Percentiles rank a stretch among this genome's conserved stretches.
phyloP scores from a whole-genome alignment of 2,797 vertebrate species.

The Hyperoplus lanceolatus region DNA sequence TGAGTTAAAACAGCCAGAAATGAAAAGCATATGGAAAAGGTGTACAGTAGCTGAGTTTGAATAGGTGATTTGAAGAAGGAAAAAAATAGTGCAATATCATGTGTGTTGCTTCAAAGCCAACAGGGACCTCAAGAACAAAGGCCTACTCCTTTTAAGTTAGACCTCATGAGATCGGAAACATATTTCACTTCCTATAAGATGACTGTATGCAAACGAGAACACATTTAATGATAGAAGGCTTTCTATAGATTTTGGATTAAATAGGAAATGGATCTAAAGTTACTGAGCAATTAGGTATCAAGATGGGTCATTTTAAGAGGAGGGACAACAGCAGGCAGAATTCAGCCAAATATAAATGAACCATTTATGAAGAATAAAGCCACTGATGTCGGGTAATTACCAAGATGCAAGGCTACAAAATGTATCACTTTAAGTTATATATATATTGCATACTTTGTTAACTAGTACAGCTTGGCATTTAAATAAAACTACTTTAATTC shows the following conservation, averaged over 20 bases:
- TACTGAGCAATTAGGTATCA: neutral
- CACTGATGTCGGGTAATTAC: neutral
- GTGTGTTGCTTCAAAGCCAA: neutral
- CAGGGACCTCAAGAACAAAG: neutral
- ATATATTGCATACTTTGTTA: neutral
- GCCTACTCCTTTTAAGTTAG: neutral
- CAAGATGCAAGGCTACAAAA: neutral
- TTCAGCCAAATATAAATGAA: neutral
- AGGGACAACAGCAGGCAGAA: constrained; percentile 7
- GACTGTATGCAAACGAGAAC: neutral
- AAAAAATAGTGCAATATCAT: neutral
- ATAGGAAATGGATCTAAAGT: neutral
- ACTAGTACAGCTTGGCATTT: neutral
- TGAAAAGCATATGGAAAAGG: neutral
- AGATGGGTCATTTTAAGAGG: neutral
- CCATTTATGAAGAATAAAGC: constrained; percentile 3
- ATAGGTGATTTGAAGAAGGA: neutral
- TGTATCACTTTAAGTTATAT: neutral
- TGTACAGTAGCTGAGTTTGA: neutral
- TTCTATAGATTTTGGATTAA: neutral
- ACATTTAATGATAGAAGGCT: neutral
- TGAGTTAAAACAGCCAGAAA: neutral
- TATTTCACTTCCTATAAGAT: neutral
- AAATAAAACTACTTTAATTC: neutral
- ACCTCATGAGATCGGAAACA: neutral